Percentiles rank a stretch among this genome's conserved stretches.
phyloP scores from a whole-genome alignment of 2,113 vertebrate species.

The Chaetodon auriga region DNA sequence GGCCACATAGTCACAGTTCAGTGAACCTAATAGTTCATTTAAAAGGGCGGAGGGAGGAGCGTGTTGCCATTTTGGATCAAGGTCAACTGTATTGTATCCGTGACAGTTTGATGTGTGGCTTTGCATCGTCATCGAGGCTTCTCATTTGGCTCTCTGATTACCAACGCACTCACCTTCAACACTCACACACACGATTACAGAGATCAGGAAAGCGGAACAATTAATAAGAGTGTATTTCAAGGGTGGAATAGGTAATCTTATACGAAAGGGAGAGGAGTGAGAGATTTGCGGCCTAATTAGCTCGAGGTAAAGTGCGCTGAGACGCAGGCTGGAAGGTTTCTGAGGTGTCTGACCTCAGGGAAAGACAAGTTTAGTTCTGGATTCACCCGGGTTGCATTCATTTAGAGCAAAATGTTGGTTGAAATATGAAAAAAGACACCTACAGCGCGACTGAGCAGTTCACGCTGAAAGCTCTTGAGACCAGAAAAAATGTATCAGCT shows the following conservation, averaged over 20 bases:
- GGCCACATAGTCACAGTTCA: constrained; percentile 48
- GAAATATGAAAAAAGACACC: neutral
- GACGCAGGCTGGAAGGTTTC: constrained; percentile 18
- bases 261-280: constrained; percentile 19
- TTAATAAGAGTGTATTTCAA: constrained; percentile 56
- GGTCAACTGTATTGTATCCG: constrained; percentile 41
- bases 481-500: constrained; percentile 32
- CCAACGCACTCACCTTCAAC: constrained; percentile 5
- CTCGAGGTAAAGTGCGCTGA: constrained; percentile 40
- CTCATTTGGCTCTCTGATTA: constrained; percentile 48
- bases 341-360: constrained; percentile 50
- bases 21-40: constrained; percentile 51
- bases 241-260: constrained; percentile 47
- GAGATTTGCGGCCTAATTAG: constrained; percentile 68
- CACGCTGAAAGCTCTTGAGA: constrained; percentile 54
- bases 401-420: constrained; percentile 46
- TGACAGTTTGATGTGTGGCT: constrained; percentile 35
- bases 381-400: constrained; percentile 57
- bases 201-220: constrained; percentile 59
- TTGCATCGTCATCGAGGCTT: constrained; percentile 2
- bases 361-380: constrained; percentile 54
- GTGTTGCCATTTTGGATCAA: constrained; percentile 54
- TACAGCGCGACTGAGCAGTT: neutral
- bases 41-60: constrained; percentile 12
- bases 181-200: constrained; percentile 40